These are phyloP conservation scores for Dinoponera quadriceps DNA, from an alignment of 1,140 invertebrate genomes.

Conservation along the genomic window DNA sequence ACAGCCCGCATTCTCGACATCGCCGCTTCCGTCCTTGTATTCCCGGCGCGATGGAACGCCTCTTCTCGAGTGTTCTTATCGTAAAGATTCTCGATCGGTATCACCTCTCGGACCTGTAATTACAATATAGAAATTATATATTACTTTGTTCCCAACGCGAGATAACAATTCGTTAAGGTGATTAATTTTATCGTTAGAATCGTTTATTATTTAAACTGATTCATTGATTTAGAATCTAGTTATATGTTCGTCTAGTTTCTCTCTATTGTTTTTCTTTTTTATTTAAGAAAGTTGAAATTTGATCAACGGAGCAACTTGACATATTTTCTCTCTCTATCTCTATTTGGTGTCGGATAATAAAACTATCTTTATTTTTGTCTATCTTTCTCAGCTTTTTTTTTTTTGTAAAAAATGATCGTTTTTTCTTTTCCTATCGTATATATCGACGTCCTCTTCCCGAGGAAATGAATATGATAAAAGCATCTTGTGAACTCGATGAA, in stretches of 20 bases:
- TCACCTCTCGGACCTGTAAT: slow-evolving; percentile 10
- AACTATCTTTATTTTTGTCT: no score
- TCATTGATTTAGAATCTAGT: no score
- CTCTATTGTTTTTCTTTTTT: no score
- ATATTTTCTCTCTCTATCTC: not conserved
- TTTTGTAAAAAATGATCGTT: slow-evolving; percentile 17
- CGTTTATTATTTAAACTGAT: no score
- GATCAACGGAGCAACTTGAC: no score
- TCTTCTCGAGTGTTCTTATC: not conserved
- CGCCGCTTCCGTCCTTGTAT: slow-evolving; percentile 5
- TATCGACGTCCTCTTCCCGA: not conserved
- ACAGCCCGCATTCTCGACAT: slow-evolving; percentile 29
- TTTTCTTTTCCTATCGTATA: slow-evolving; percentile 3
- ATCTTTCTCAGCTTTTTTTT: not conserved
- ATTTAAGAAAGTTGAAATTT: no score
- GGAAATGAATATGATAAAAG: slow-evolving; percentile 2
- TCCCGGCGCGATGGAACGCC: not conserved
- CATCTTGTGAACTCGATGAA: slow-evolving; percentile 6
- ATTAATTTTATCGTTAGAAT: no score
- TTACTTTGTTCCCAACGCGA: not conserved
- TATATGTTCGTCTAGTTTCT: no score
- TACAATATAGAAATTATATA: not conserved
- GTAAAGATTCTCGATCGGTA: not conserved
- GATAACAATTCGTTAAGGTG: no score
- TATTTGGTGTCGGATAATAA: no score